Conservation (phyloP, 2,888 invertebrate species). For the Pomacea canaliculata region DNA sequence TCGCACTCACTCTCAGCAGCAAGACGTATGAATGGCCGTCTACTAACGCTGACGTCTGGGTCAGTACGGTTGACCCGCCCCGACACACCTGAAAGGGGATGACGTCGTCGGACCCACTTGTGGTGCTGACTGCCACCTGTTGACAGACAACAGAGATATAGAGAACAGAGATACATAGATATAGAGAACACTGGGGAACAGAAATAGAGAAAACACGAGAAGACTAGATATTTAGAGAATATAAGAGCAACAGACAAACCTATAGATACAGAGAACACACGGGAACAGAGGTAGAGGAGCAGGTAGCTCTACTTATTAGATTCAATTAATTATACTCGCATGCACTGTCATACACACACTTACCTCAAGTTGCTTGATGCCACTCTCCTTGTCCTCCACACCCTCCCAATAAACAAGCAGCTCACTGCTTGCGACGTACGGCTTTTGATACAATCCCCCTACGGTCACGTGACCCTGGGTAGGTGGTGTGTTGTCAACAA, state of each 20-base stretch:
- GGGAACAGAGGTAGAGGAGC: no score
- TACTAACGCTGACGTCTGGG: slow-evolving; percentile 1
- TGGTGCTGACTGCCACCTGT: slow-evolving; percentile 20
- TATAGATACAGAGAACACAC: no score
- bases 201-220: no score
- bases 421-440: no score
- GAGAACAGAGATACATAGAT: no score
- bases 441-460: neutral
- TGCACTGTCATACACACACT: neutral
- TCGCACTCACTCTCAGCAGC: slow-evolving; percentile 23
- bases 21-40: slow-evolving; percentile 27
- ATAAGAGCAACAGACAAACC: no score
- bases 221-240: no score
- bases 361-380: slow-evolving; percentile 28
- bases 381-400: slow-evolving; percentile 36
- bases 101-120: slow-evolving; percentile 6
- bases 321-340: no score
- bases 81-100: slow-evolving; percentile 13
- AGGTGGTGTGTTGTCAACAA: slow-evolving; percentile 21
- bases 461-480: slow-evolving; percentile 7
- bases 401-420: slow-evolving; percentile 31
- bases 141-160: no score
- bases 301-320: no score
- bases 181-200: no score
- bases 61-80: slow-evolving; percentile 1